Percentiles rank a stretch among this genome's conserved stretches.
These are phyloP conservation scores for Phylloscopus whistleri DNA, from an alignment of 2,113 vertebrate genomes.

Conservation along the genomic window DNA sequence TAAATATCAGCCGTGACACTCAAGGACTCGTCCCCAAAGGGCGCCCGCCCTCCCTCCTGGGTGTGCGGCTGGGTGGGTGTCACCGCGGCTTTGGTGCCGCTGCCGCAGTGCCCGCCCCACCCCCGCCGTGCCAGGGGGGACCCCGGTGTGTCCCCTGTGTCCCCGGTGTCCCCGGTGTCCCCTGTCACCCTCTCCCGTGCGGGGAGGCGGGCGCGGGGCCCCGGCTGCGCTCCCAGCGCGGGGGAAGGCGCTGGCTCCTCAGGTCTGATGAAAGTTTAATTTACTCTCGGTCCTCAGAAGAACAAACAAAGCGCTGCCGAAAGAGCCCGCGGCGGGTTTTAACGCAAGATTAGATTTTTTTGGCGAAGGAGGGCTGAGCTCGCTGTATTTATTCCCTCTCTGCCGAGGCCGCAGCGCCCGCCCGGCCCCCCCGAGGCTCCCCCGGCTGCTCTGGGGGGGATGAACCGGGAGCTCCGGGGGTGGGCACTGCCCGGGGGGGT, in stretches of 20 bases:
- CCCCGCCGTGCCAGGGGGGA: background rate
- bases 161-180: background rate
- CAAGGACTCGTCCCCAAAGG: slow-evolving; percentile 71
- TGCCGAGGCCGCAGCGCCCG: background rate
- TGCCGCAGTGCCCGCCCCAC: accelerated
- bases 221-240: background rate
- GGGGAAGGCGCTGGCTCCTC: background rate
- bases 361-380: background rate
- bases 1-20: slow-evolving; percentile 75
- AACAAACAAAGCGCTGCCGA: slow-evolving; percentile 60
- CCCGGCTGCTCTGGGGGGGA: background rate
- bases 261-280: slow-evolving; percentile 60
- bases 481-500: background rate
- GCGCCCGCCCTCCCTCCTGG: background rate
- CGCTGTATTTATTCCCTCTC: slow-evolving; percentile 23
- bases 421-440: background rate
- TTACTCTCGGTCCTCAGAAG: slow-evolving; percentile 38
- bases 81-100: background rate
- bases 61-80: background rate
- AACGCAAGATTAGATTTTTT: slow-evolving; percentile 51
- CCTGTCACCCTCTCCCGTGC: accelerated
- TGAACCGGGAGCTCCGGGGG: background rate
- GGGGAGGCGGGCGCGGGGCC: background rate
- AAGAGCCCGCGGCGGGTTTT: slow-evolving; percentile 38
- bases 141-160: background rate